These are phyloP conservation scores for Takifugu rubripes DNA, from an alignment of 2,797 vertebrate species.

Conservation along the genomic window DNA sequence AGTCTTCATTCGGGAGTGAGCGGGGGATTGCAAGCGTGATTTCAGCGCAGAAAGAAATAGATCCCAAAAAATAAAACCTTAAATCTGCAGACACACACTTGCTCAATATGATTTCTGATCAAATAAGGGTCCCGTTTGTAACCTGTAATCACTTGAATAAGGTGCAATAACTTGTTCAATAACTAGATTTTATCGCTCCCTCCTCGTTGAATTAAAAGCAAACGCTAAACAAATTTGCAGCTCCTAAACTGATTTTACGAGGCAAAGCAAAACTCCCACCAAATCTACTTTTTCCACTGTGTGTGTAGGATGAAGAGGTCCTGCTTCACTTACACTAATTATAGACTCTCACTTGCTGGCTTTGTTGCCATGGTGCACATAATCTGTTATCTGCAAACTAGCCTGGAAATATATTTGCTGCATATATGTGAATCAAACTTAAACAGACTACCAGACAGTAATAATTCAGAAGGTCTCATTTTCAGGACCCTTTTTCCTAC, in stretches of 20 bases:
- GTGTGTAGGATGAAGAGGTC: slow-evolving; percentile 57
- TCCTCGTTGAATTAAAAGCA: slow-evolving; percentile 21
- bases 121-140: background rate
- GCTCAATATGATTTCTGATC: background rate
- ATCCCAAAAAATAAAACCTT: background rate
- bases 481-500: slow-evolving; percentile 9
- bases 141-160: background rate
- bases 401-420: too few species aligned
- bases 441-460: background rate
- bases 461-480: slow-evolving; percentile 10
- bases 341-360: slow-evolving; percentile 54
- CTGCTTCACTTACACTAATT: slow-evolving; percentile 62
- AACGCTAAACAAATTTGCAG: slow-evolving; percentile 22
- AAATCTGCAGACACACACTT: background rate
- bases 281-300: slow-evolving; percentile 28
- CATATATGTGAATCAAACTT: background rate
- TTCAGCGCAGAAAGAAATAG: background rate
- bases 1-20: slow-evolving; percentile 18
- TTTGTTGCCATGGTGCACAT: slow-evolving; percentile 60
- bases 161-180: slow-evolving; percentile 1
- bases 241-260: slow-evolving; percentile 32
- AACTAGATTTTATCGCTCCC: background rate
- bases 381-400: slow-evolving; percentile 32
- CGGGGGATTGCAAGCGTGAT: background rate
- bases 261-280: slow-evolving; percentile 37